Base-by-base conservation (phyloP, 2,888 invertebrate species). In the Ophioninae sp. region DNA sequence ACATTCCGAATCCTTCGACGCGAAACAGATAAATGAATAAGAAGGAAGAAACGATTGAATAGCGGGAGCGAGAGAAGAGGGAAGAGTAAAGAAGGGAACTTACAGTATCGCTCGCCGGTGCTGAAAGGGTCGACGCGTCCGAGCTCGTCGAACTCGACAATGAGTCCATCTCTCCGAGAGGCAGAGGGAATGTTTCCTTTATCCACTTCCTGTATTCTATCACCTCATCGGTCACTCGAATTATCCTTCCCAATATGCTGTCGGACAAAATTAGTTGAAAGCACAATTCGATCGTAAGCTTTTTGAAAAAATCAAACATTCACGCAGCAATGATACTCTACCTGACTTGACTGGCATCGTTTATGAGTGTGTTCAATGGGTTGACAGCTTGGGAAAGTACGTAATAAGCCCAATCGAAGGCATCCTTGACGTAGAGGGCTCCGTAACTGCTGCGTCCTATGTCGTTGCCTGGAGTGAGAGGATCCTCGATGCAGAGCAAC, bases 371-470 rank as follows among this genome's bases (percentile, higher is more conserved):
- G 89, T 93, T 93, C 80, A 93, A 90, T 78, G 94, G 93, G 89
- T 94, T 96, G 85, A 96, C 96, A 85, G 96, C 96, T 93, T 96
- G 96, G 88, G 96, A 95, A 89, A 98, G 94, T 89, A 96, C 95
- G 85, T 96, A 95, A 94, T 97, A 99, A 83, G 99, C 99, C 94
- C 98, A 98, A 93, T 98, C 98, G 94, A 99, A 99, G 84, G 99
- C 98, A 94, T 97, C 96, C 93, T 97, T 97, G 89, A 96, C 96
- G 92, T 97, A 96, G 89, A 99, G 94, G 86, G 97, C 97, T 81
- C 98, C 98, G 93, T 99, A 99, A 90, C 99, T 99, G 93, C 98
- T 98, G 88, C 99, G 96, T 8, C 99, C 99, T 92, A 99, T 99
- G 93, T 99, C 99, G 93, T 99, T 99, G 87, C 97, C 98, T 20